These are phyloP conservation scores for Austrolebias charrua DNA, from an alignment of 2,797 vertebrate species.

Conservation along the genomic window DNA sequence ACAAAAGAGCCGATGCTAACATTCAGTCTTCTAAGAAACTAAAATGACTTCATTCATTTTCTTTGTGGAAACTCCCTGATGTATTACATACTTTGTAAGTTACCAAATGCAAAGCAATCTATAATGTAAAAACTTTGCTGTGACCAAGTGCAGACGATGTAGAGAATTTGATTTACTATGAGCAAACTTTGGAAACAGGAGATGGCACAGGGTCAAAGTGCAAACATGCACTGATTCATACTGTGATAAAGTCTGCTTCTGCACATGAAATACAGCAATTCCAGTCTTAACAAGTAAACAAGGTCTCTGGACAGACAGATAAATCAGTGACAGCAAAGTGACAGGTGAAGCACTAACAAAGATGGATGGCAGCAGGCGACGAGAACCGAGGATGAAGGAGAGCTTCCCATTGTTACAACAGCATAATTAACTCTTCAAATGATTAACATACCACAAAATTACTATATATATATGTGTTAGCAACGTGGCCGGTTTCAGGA, in stretches of 20 bases:
- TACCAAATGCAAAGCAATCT: not conserved
- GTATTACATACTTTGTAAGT: not conserved
- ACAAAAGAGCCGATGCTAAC: slow-evolving; percentile 4
- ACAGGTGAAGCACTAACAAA: slow-evolving; percentile 42
- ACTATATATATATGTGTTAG: not conserved
- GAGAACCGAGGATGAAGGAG: not conserved
- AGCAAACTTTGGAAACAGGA: too few species aligned
- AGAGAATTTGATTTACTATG: too few species aligned
- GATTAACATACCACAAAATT: not conserved
- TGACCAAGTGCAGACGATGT: too few species aligned
- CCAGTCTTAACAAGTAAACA: slow-evolving; percentile 1
- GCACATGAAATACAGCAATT: slow-evolving; percentile 10
- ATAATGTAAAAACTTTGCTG: not conserved
- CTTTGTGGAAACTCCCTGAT: not conserved
- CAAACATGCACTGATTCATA: not conserved
- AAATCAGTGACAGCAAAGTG: slow-evolving; percentile 26
- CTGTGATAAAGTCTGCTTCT: not conserved
- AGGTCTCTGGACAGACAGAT: slow-evolving; percentile 23
- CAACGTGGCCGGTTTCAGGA: too few species aligned
- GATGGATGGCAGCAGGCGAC: slow-evolving; percentile 24
- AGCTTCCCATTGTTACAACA: not conserved
- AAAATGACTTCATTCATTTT: not conserved
- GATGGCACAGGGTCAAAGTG: not conserved
- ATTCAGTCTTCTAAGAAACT: not conserved
- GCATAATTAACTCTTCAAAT: not conserved